These are phyloP conservation scores for Calameuta pallipes DNA, from an alignment of 2,888 invertebrate genomes.

Conservation along the genomic window DNA sequence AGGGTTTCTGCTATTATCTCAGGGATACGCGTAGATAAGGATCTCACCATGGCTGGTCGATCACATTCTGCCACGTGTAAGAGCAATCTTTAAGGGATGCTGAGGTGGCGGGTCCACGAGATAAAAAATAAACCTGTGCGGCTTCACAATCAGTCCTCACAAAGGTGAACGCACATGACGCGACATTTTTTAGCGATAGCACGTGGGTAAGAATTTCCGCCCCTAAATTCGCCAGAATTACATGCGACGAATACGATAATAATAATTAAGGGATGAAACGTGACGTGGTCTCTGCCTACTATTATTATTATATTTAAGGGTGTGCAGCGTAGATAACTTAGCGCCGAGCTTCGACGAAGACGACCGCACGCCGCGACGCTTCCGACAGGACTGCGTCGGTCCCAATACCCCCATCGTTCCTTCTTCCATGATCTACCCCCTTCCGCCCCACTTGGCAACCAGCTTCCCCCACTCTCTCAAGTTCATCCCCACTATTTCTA, in stretches of 20 bases:
- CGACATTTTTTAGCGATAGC: neutral
- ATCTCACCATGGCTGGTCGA: neutral
- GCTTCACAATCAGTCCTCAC: neutral
- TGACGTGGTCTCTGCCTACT: neutral
- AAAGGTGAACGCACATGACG: neutral
- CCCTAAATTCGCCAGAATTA: neutral
- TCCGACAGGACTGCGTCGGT: slow-evolving; percentile 64
- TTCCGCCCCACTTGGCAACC: slow-evolving; percentile 20
- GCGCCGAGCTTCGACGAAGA: slow-evolving; percentile 51
- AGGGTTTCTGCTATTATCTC: neutral
- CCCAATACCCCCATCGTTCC: slow-evolving; percentile 35
- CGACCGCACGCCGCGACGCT: slow-evolving; percentile 64
- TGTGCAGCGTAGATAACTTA: slow-evolving; percentile 57
- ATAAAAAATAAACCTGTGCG: neutral
- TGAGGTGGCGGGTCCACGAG: neutral
- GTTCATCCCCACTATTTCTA: neutral
- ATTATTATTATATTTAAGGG: slow-evolving; percentile 31
- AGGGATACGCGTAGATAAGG: neutral
- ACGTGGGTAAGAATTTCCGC: neutral
- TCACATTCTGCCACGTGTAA: neutral
- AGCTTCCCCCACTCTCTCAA: slow-evolving; percentile 13
- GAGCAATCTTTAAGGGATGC: neutral
- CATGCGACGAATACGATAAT: neutral
- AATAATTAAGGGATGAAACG: neutral
- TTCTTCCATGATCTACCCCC: slow-evolving; percentile 26